Evolutionary conservation across 2,888 invertebrate genomes (phyloP), one percentile per base, ranked within the genome.

Genomic region (Lasius fuliginosus): DNA sequence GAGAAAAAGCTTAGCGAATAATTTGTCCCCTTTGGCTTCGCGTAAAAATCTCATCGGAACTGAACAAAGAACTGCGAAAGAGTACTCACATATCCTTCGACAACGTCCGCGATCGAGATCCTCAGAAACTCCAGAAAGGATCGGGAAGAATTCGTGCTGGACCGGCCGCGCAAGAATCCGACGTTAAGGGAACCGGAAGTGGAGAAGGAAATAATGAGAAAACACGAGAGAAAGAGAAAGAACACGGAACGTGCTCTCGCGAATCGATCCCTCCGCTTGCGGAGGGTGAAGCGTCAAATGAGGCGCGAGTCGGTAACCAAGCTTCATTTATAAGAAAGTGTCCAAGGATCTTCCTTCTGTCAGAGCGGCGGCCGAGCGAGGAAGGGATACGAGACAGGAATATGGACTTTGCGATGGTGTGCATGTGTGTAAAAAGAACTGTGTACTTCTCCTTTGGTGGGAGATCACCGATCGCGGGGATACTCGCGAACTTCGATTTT

Each of bases 251-350:
- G 62, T 40, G 62, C 33, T 74, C 68, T n/a, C 71, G 85, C 60
- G 74, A 60, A 74, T 74, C 74, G 86, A 89, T 90, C 91, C 90
- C 90, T 92, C 89, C 89, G 87, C 71, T 84, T 86, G 65, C 88
- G 93, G 90, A 93, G 94, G 93, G 91, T 93, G 92, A 85, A 88
- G 91, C 89, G 92, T 91, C 91, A 93, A 93, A 90, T 94, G 94
- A 92, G 91, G 88, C 91, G 87, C 87, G 86, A 89, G 87, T 73
- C 84, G 82, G 85, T 87, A 88, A 84, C 77, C 90, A 90, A 92
- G 92, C 93, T 94, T 93, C 90, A 94, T 94, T 94, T 94, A 94
- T 94, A 94, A 94, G 94, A 94, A 94, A 93, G 92, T 92, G 82
- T 88, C 93, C 93, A 93, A 94, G 94, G 93, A 92, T 93, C 93